phyloP scores from a whole-genome alignment of 2,888 invertebrate species.

The Allophyes oxyacanthae region DNA sequence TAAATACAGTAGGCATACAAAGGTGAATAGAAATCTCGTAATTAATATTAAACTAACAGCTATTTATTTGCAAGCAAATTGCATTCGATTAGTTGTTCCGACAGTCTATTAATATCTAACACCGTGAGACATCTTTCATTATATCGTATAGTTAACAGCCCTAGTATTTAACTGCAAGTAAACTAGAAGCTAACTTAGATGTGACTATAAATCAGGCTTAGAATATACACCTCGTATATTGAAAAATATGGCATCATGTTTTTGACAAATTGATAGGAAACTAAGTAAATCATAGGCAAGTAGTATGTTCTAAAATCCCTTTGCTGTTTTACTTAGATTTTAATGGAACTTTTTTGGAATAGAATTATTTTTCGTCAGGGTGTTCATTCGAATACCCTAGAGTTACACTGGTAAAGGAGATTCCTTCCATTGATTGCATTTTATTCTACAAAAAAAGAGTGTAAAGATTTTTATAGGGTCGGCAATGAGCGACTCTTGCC shows the following conservation, averaged over 20 bases:
- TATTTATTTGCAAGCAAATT: slow-evolving; percentile 33
- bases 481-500: no score
- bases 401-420: no score
- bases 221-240: slow-evolving; percentile 37
- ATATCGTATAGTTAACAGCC: slow-evolving; percentile 20
- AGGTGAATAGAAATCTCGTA: slow-evolving; percentile 22
- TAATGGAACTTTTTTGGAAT: no score
- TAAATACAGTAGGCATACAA: slow-evolving; percentile 15
- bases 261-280: slow-evolving; percentile 44
- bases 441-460: no score
- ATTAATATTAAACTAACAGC: slow-evolving; percentile 26
- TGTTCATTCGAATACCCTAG: no score
- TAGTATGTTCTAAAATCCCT: slow-evolving; percentile 18
- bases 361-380: no score
- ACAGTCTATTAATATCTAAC: slow-evolving; percentile 46
- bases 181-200: slow-evolving; percentile 44
- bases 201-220: slow-evolving; percentile 39
- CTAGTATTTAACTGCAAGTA: slow-evolving; percentile 29
- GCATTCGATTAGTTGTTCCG: slow-evolving; percentile 44
- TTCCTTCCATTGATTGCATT: no score
- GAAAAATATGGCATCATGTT: slow-evolving; percentile 46
- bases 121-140: slow-evolving; percentile 45
- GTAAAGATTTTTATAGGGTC: no score
- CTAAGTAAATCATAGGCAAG: slow-evolving; percentile 39
- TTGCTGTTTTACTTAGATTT: slow-evolving; percentile 4